Percentiles rank a stretch among this genome's conserved stretches.
These are phyloP conservation scores for Enhydra lutris DNA, from an alignment of 2,113 vertebrate genomes.

Conservation along the genomic window DNA sequence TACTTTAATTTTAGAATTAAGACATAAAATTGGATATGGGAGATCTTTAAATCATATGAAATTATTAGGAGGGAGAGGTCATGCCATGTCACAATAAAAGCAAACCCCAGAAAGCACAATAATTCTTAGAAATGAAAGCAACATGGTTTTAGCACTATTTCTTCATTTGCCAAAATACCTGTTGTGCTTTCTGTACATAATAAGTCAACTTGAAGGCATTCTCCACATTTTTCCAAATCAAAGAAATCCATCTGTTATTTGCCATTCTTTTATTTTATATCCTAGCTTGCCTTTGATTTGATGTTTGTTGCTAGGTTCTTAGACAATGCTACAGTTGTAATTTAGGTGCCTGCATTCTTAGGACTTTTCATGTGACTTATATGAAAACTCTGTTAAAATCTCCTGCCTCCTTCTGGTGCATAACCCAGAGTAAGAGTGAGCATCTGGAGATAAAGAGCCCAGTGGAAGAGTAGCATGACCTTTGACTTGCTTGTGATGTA, in stretches of 20 bases:
- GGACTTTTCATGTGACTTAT: neutral
- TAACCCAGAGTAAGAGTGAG: neutral
- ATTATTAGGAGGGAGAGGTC: neutral
- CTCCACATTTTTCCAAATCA: neutral
- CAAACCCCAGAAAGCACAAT: neutral
- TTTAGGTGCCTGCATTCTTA: neutral
- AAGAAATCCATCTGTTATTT: neutral
- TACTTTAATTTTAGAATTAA: neutral
- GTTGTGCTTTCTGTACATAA: neutral
- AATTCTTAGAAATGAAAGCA: neutral
- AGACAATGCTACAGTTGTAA: neutral
- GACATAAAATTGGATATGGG: neutral
- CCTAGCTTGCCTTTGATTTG: neutral
- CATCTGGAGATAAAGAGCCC: neutral
- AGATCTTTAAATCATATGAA: neutral
- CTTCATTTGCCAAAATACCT: neutral
- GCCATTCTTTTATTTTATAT: neutral
- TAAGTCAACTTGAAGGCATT: neutral
- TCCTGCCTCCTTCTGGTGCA: neutral
- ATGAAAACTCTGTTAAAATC: neutral
- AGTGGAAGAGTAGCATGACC: conserved; percentile 7
- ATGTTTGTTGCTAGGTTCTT: neutral
- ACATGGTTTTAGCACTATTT: neutral
- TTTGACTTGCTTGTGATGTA: conserved; percentile 64
- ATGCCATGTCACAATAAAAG: neutral